Evolutionary conservation across 2,113 vertebrate genomes (phyloP), one percentile per base, ranked within the genome.

Genomic region (Otis tarda): DNA sequence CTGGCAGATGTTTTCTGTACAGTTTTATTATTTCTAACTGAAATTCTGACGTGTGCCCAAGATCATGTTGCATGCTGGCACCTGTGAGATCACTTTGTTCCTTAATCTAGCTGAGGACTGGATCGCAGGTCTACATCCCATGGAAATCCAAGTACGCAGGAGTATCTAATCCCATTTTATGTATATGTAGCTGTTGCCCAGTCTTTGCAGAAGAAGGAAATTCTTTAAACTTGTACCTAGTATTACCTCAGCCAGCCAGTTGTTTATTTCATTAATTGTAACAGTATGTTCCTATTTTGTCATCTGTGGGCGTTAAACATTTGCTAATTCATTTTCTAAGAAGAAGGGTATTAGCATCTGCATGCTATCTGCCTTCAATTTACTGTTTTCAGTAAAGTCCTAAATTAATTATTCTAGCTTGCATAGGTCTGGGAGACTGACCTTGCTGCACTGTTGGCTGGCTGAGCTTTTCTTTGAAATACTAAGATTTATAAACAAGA

Each of bases 351-450:
- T 84, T 16, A 31, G 37, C 39, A 67, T 43, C 39, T 96, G 60
- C 24, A 7, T 83, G 56, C 57, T 88, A 19, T 86, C 23, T 93
- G 73, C 77, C 70, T 97, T 95, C 65, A 84, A 43, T 81, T 60
- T 75, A 71, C 50, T 61, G 83, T 47, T 93, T 88, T 85, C 77
- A 77, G 52, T 94, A 10, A 79, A 83, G 35, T 63, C 52, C 57
- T 83, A 85, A 82, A 82, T 87, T 3, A 85, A 31, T 89, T 92
- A 73, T 33, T 95, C 30, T 28, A 28, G 31, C n/a, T 92, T 83
- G 31, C 25, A 27, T 69, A 77, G 71, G 23, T 91, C 50, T 92
- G 49, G n/a, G n/a, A 93, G 55, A 35, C 61, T 75, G 64, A 59
- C 14, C 69, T 88, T 52, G 49, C 60, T 91, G 31, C 22, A 12